Evolutionary conservation across 2,797 vertebrate species (phyloP).

Genomic region (Tapirus indicus): DNA sequence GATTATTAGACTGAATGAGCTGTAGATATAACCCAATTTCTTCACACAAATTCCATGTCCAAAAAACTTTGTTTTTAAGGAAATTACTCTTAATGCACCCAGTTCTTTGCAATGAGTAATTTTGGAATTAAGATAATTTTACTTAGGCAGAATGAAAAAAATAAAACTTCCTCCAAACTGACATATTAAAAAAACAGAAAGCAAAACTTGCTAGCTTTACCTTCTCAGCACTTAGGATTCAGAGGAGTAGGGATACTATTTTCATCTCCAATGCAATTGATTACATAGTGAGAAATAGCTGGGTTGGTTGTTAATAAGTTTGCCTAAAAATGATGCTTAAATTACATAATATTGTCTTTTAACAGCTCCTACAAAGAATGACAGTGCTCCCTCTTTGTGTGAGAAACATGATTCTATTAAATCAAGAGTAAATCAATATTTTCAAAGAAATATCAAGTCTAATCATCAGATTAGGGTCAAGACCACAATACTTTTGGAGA

Average conservation of each 20-base stretch:
- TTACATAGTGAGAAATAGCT: slow-evolving; percentile 43
- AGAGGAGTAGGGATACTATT: not conserved
- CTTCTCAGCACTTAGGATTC: not conserved
- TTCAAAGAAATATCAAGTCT: slow-evolving; percentile 39
- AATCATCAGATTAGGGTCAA: not conserved
- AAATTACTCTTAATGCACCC: not conserved
- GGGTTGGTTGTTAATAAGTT: slow-evolving; percentile 19
- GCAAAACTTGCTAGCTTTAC: not conserved
- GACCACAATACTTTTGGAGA: slow-evolving; percentile 53
- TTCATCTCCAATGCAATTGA: not conserved
- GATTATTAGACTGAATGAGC: slow-evolving; percentile 24
- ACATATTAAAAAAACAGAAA: not conserved
- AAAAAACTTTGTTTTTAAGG: slow-evolving; percentile 48
- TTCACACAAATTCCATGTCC: not conserved
- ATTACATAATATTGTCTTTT: slow-evolving; percentile 32
- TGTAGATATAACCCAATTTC: not conserved
- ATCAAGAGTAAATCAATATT: not conserved
- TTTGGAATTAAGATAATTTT: slow-evolving; percentile 45
- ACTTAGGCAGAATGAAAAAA: not conserved
- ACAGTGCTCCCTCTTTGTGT: not conserved
- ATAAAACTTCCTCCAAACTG: not conserved
- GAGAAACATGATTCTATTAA: slow-evolving; percentile 53
- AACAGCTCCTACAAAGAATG: not conserved
- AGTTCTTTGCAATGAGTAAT: slow-evolving; percentile 43
- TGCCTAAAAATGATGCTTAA: slow-evolving; percentile 61